Base-by-base conservation (phyloP, 2,797 vertebrate genomes). In the Sebastes itinus region DNA sequence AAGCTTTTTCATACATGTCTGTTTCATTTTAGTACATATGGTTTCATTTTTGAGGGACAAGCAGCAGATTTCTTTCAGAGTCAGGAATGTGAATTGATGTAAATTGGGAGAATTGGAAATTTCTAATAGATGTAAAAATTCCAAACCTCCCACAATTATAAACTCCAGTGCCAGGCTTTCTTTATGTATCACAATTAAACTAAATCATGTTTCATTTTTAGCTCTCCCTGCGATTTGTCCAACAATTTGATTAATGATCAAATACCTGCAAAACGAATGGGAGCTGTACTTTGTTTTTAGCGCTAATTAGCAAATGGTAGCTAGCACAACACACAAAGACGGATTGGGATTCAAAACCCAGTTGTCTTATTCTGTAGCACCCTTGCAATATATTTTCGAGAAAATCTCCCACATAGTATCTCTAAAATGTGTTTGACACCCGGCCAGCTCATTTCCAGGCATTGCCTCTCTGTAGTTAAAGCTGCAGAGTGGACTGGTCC, bases 381-480 rank as follows among this genome's bases (percentile, higher is more conserved):
- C 12, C 7, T 68, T 70, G 8, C 28, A 46, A 20, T 46, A 25
- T 63, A 55, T 30, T 64, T 73, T 42, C 38, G 1, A 62, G 46
- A 67, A 74, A 54, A 64, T 42, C 6, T 68, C 27, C 46, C 13
- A 42, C 25, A 66, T 27, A 67, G 33, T 65, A 72, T 74, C 13
- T 71, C 55, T 70, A 30, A 55, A 64, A 58, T 56, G 67, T 58
- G 27, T 65, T 62, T 72, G 27, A 64, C 42, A 77, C 62, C 46
- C 46, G 22, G 63, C 30, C 63, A 65, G 68, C 72, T 84, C 38
- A 55, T 85, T 82, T 81, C 42, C 70, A 77, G 71, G 71, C 14
- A 28, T 20, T 25, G 65, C 55, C 42, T 75, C 46, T 71, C 71
- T 78, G 72, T 83, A 72, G 75, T 81, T 78, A 78, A 46, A 84